A percentile compares a stretch with the other conserved stretches of the same genome.
Evolutionary conservation across 2,888 invertebrate genomes (phyloP).

Genomic region (Clivina fossor): DNA sequence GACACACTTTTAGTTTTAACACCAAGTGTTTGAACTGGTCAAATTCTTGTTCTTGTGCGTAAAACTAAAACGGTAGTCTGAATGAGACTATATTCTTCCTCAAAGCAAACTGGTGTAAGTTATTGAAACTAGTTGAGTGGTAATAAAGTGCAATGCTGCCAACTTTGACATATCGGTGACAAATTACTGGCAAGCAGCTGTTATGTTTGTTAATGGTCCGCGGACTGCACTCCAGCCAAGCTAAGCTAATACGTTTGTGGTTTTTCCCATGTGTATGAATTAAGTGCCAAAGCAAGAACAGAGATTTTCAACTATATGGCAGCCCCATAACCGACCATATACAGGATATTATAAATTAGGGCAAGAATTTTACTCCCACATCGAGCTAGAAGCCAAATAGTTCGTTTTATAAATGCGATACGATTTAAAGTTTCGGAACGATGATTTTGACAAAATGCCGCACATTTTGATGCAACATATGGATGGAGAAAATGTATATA

Average conservation of each 20-base stretch:
- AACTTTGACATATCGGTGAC: slow-evolving; percentile 27
- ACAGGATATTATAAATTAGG: slow-evolving; percentile 31
- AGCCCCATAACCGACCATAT: slow-evolving; percentile 24
- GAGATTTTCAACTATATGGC: too few relatives aligned
- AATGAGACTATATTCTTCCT: too few relatives aligned
- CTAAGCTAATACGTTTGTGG: slow-evolving; percentile 15
- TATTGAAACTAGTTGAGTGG: too few relatives aligned
- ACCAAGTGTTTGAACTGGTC: too few relatives aligned
- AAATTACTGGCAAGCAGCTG: slow-evolving; percentile 26
- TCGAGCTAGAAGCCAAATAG: slow-evolving; percentile 13
- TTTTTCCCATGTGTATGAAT: slow-evolving; percentile 23
- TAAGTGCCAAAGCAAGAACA: too few relatives aligned
- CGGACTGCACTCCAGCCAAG: not conserved
- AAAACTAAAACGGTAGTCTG: too few relatives aligned
- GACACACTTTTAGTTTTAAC: too few relatives aligned
- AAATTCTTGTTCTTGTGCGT: too few relatives aligned
- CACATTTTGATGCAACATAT: not conserved
- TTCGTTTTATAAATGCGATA: slow-evolving; percentile 25
- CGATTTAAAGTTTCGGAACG: slow-evolving; percentile 27
- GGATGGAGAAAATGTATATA: slow-evolving; percentile 3
- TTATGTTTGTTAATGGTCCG: too few relatives aligned
- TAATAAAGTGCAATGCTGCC: too few relatives aligned
- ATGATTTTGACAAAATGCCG: slow-evolving; percentile 3
- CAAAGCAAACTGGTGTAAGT: too few relatives aligned
- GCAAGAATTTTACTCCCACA: slow-evolving; percentile 19